Evolutionary conservation across 2,888 invertebrate species (phyloP).

Genomic region (Syrphus vitripennis): DNA sequence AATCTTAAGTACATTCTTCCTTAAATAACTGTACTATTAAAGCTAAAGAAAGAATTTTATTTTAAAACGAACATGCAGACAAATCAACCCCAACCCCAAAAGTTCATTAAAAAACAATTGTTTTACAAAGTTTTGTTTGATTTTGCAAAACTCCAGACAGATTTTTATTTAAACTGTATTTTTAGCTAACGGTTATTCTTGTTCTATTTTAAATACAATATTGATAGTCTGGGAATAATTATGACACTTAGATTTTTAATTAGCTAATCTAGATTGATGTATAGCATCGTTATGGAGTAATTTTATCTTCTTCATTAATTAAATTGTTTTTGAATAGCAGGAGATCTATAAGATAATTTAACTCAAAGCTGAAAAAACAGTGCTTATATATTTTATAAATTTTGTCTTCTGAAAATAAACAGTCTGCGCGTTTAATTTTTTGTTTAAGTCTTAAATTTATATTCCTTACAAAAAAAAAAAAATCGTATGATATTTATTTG

Average conservation of each 20-base stretch:
- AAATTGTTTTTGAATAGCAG: background rate
- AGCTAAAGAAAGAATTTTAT: too few species aligned
- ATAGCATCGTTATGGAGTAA: background rate
- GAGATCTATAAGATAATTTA: background rate
- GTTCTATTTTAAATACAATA: background rate
- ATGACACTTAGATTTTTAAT: background rate
- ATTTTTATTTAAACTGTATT: background rate
- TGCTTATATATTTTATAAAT: background rate
- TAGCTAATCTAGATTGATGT: background rate
- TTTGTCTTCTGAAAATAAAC: background rate
- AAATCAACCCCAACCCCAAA: background rate
- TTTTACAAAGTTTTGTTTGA: background rate
- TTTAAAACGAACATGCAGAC: too few species aligned
- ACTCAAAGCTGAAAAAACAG: slow-evolving; percentile 5
- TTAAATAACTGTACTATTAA: too few species aligned
- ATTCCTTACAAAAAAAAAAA: background rate
- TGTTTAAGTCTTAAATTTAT: background rate
- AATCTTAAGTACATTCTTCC: too few species aligned
- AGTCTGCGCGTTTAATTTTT: background rate
- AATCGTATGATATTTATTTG: background rate
- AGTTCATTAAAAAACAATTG: background rate
- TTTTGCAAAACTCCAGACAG: background rate
- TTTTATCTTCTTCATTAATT: background rate
- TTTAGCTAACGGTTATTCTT: background rate
- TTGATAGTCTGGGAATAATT: background rate